Evolutionary conservation across 2,113 vertebrate genomes (phyloP), one percentile per base, ranked within the genome.

Genomic region (Bombycilla garrulus): DNA sequence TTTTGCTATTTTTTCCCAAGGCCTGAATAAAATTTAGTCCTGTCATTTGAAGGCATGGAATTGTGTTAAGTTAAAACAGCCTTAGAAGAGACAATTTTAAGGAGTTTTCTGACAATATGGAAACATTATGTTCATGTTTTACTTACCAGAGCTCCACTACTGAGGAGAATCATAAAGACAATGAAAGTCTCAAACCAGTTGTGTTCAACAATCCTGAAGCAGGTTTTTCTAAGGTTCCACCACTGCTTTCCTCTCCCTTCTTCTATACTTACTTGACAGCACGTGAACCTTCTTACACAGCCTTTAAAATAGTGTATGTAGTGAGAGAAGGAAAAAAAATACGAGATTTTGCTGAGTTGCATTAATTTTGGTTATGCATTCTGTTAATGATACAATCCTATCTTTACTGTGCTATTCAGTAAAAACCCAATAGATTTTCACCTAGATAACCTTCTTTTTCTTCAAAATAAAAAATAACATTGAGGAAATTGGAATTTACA

Each of bases 121-220:
- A 66, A 42, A 70, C 6, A 42, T 23, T 53, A 45, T 40, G 12
- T 88, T 86, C n/a, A 48, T 58, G 13, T 67, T 92, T 77, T 77
- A 97, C 98, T 98, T 92, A 99, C 99, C 98, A 99, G 97, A 14
- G 99, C 99, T 71, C 99, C 99, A 64, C 99, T 99, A 97, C 99
- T 99, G 48, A 99, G 98, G 40, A 99, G 98, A 93, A 99, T 99
- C 99, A 99, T 99, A 93, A 99, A 99, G 96, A 99, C 98, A 92
- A 99, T 99, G 98, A 99, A 99, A 86, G 98, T 99, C 97, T 99
- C 99, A 94, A 99, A 99, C 99, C 99, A 99, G 97, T 98, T 99
- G 97, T 99, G 99, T 88, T 99, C 99, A 12, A 99, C 99, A 81
- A 99, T 99, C 90, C 92, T 98, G 96, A 97, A 99, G 97, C 99